These are phyloP conservation scores for Mesitornis unicolor DNA, from an alignment of 2,113 vertebrate species.

Conservation along the genomic window DNA sequence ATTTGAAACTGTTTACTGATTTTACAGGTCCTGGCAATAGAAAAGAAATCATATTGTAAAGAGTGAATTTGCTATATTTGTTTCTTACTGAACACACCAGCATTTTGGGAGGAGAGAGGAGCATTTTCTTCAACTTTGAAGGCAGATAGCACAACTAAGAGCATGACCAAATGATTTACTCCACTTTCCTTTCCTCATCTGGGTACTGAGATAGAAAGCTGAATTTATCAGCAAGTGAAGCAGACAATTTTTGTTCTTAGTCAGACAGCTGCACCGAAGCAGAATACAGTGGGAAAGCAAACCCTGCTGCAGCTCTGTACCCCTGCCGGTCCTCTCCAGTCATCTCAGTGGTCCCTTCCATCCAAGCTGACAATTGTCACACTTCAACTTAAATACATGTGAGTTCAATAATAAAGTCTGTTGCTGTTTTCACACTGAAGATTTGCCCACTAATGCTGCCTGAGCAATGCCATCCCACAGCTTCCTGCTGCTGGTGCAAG, in stretches of 20 bases:
- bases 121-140: not conserved
- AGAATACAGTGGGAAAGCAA: not conserved
- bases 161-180: not conserved
- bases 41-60: not conserved
- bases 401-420: not conserved
- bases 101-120: not conserved
- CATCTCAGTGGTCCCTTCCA: not conserved
- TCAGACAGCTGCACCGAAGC: not conserved
- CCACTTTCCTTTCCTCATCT: not conserved
- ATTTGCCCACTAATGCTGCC: not conserved
- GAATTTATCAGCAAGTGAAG: not conserved
- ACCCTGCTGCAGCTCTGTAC: not conserved
- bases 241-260: not conserved
- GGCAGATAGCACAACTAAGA: not conserved
- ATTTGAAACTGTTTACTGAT: not conserved
- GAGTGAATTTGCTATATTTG: not conserved
- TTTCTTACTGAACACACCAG: not conserved
- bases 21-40: not conserved
- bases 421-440: not conserved
- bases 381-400: not conserved
- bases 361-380: not conserved
- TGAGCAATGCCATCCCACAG: not conserved
- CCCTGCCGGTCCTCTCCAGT: not conserved
- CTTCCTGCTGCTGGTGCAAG: not conserved
- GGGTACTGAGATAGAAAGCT: not conserved